Base-by-base conservation (phyloP, 1,140 invertebrate genomes). In the Rhopalosiphum padi region DNA sequence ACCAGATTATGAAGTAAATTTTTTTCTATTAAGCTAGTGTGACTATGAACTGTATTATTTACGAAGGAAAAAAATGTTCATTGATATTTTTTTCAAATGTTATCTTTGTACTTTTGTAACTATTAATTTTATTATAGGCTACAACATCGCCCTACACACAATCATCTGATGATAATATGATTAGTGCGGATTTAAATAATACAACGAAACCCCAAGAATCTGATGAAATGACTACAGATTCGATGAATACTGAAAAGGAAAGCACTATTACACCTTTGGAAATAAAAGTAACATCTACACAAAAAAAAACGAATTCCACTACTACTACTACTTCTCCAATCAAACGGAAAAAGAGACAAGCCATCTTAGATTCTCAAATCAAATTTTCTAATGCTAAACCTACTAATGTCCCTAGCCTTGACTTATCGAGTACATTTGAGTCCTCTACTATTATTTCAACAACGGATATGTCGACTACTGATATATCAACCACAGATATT, bases 101-200 rank as follows among this genome's bases (percentile, higher is more conserved):
- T 11, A 88, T 53, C 7, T 23, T 35, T 9, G 11, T 55, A 51
- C 22, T 18, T 53, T 55, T 60, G 11, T 60, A 60, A 9, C 43
- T 8, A 60, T 7, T 60, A 43, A 43, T 60, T 30, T 91, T 77
- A 2, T 77, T 77, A 25, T 85, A 48, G 48, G 90, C 94, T 30
- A 94, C 95, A 86, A 94, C 94, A 77, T 91, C 94, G 25, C 77
- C 94, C 8, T 94, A 95, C 83, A 91, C 77, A 93, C 89, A 30
- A 43, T 6, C 37, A 30, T 0, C 55, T 11, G 5, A 90, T 90
- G 85, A 53, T 41, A 90, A 18, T 83, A 87, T 46, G 35, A 94
- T 94, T 46, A 60, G 8, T 51, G 51, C 30, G 22, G 30, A 23
- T 21, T 37, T 25, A 0, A 86, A 82, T 11, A 77, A n/a, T 60